Percentiles rank a stretch among this genome's conserved stretches.
phyloP scores from a whole-genome alignment of 2,797 vertebrate species.

The Perodicticus potto region DNA sequence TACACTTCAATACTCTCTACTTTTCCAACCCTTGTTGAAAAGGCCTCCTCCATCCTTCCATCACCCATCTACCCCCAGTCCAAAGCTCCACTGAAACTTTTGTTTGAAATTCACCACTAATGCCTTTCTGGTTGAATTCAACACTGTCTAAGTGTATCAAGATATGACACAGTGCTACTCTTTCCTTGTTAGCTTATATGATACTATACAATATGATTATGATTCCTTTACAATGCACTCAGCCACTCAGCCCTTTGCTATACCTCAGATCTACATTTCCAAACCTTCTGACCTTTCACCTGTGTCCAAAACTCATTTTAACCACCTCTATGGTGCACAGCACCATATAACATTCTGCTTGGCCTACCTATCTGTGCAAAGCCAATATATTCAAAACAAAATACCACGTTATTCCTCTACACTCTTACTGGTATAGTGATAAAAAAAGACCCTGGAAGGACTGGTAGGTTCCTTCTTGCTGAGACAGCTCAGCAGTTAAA shows the following conservation, averaged over 20 bases:
- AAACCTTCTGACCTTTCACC: neutral
- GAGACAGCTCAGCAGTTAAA: neutral
- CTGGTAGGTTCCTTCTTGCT: neutral
- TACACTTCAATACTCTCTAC: neutral
- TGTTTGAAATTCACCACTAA: neutral
- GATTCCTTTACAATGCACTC: neutral
- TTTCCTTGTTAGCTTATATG: neutral
- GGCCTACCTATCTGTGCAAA: neutral
- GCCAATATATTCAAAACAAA: neutral
- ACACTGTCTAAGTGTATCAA: neutral
- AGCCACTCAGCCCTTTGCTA: neutral
- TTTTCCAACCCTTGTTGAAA: neutral
- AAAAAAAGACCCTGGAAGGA: neutral
- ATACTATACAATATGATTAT: too few relatives aligned
- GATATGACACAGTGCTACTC: neutral
- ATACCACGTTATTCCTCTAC: neutral
- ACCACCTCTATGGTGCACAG: neutral
- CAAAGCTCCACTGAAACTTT: neutral
- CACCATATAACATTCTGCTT: neutral
- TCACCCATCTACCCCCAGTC: neutral
- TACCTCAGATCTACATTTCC: neutral
- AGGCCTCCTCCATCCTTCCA: neutral
- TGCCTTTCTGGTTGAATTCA: neutral
- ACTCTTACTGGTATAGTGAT: neutral
- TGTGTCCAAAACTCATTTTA: neutral